Base-by-base conservation (phyloP, 1,140 invertebrate species). In the Euwallacea similis region DNA sequence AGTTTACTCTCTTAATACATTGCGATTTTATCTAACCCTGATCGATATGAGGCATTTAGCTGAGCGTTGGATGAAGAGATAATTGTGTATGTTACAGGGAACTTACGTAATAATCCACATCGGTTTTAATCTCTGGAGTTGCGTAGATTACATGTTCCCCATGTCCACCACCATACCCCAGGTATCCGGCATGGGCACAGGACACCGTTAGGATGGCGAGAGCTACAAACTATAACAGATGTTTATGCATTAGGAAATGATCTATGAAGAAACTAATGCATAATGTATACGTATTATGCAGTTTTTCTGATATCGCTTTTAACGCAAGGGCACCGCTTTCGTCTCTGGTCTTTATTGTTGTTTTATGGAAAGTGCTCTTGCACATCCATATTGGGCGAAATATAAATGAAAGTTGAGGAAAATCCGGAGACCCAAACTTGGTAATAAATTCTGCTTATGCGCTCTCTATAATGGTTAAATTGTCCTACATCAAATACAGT, bases 91-190 rank as follows among this genome's bases (percentile, higher is more conserved):
- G 7, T 58, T 62, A 46, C 21, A 4, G 21, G 21, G 21, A 33
- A 68, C 66, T 68, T 61, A 68, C 66, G 33, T 68, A 60, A 61
- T 68, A 68, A 61, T 68, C 66, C 21, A 53, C 21, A 33, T 33
- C 21, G 1, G 21, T 11, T 59, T 68, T 68, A 47, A 68, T 42
- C 0, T 44, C 66, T 10, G 66, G 66, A 16, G 46, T 55, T 33
- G 58, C 58, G 21, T 68, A 68, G 13, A 61, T 47, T 58, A 61
- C 42, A 13, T 59, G 66, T 47, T n/a, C 58, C 21, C 61, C 66
- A 15, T 68, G 66, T 68, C 66, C 66, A 43, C 55, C 65, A 58
- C 56, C 66, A 16, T 68, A 68, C 53, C 58, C 66, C 50, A 68
- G 47, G 42, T 47, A 46, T 60, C 66, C 66, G 47, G 66, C 66